A percentile compares a stretch with the other conserved stretches of the same genome.
phyloP scores from a whole-genome alignment of 2,797 vertebrate genomes.

The Notolepis coatsorum region DNA sequence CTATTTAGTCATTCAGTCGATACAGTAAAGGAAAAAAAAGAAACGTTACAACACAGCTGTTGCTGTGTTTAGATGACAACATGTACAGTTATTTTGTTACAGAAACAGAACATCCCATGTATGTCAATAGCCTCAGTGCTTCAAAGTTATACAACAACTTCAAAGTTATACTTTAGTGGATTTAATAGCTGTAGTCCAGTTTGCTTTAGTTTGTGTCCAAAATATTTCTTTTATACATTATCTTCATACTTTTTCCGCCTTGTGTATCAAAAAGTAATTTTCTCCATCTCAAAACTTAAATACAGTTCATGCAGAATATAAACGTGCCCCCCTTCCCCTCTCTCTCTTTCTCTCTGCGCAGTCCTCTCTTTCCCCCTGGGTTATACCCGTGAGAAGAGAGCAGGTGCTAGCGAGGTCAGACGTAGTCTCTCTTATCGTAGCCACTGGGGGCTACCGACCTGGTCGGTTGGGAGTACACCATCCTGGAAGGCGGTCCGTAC shows the following conservation, averaged over 20 bases:
- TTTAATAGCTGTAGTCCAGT: neutral
- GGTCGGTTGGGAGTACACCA: slow-evolving; percentile 84
- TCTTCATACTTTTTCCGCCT: neutral
- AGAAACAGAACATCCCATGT: neutral
- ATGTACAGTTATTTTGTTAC: neutral
- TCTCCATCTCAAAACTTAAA: slow-evolving; percentile 1
- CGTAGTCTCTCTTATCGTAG: slow-evolving; percentile 90
- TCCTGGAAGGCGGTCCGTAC: slow-evolving; percentile 78
- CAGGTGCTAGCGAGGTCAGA: slow-evolving; percentile 75
- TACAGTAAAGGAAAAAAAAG: neutral
- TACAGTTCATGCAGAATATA: neutral
- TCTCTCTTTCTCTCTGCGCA: neutral
- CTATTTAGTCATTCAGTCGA: neutral
- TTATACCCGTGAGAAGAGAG: slow-evolving; percentile 5
- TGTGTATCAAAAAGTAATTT: neutral
- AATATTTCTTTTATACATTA: too few relatives aligned
- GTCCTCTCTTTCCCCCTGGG: neutral
- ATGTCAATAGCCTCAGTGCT: slow-evolving; percentile 1
- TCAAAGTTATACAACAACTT: neutral
- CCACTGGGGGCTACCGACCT: slow-evolving; percentile 78
- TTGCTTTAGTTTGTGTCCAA: neutral
- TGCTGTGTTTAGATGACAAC: neutral
- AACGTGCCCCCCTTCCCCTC: neutral
- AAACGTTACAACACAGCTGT: neutral
- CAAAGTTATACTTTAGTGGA: neutral